A percentile compares a stretch with the other conserved stretches of the same genome.
Conservation (phyloP, 2,888 invertebrate species). For the Eudasyphora cyanicolor region DNA sequence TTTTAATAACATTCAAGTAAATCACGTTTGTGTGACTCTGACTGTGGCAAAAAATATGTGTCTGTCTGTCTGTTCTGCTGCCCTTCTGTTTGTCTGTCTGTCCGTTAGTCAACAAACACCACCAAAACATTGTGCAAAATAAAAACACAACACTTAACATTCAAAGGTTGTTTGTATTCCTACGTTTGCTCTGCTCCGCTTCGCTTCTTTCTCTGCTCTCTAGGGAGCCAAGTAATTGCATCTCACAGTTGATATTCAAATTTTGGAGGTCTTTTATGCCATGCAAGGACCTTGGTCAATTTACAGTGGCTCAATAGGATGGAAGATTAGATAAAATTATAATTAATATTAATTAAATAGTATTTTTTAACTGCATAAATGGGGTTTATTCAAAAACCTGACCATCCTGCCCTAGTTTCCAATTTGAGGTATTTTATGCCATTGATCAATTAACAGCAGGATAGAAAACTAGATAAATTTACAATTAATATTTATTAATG, state of each 20-base stretch:
- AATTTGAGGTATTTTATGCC: no score
- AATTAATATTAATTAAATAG: no score
- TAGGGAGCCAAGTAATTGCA: background rate
- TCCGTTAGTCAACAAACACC: background rate
- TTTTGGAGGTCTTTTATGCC: constrained; percentile 1
- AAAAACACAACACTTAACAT: no score
- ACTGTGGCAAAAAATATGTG: background rate
- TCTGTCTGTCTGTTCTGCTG: background rate
- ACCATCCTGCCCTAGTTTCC: no score
- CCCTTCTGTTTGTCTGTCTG: no score
- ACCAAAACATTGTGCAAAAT: background rate
- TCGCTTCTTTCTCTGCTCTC: background rate
- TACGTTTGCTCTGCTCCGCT: background rate
- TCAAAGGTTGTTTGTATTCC: background rate
- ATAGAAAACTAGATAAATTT: no score
- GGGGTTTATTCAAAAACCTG: no score
- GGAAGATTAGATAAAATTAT: no score
- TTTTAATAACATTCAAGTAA: background rate
- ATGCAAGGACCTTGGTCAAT: constrained; percentile 4
- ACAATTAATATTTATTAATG: no score
- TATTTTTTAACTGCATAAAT: no score
- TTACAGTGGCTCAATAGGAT: no score
- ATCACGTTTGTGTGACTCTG: constrained; percentile 31
- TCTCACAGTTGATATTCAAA: constrained; percentile 4
- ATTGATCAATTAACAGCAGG: no score